Base-by-base conservation (phyloP, 2,888 invertebrate genomes). In the Meiosimyza decipiens region DNA sequence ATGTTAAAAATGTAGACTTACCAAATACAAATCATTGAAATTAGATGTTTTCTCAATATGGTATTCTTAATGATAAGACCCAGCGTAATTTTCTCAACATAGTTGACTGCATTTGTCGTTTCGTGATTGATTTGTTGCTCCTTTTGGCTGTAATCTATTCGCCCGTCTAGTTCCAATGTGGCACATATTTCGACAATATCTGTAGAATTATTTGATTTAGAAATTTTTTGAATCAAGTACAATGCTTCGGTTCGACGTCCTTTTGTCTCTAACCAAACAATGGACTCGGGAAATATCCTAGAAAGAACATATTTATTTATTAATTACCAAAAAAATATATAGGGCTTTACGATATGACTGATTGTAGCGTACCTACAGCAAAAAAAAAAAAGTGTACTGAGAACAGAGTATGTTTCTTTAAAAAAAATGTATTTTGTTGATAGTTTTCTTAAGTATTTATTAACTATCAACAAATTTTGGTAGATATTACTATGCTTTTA, bases 221-320 rank as follows among this genome's bases (percentile, higher is more conserved):
- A 80, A 33, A 87, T 84, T 72, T 80, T 82, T 67, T 82, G 80
- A 28, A 86, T 71, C 7, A 83, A 78, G 68, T 80, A 80, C n/a
- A 85, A 82, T 15, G 87, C 86, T 73, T 86, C 84, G 13, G 79
- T 81, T 54, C 78, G 79, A 73, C 83, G 84, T 3, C 82, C 83
- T 60, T 80, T 84, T 1, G 86, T 82, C 18, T 83, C 64, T 3
- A 88, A 74, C 88, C 88, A 88, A 60, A 84, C 80, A 15, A 87
- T 83, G 0, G 88, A 88, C 75, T 88, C 88, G 5, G 87, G 87
- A 66, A 87, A 82, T 5, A 87, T 78, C 86, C 87, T 88, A 28
- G 0, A 52, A 51, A 18, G n/a, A 55, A 57, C 28, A 40, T 0
- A 16, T 13, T 40, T 9, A 40, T 40, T 7, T 7, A 9, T 9